phyloP scores from a whole-genome alignment of 2,797 vertebrate species.

The Pseudochirops cupreus region DNA sequence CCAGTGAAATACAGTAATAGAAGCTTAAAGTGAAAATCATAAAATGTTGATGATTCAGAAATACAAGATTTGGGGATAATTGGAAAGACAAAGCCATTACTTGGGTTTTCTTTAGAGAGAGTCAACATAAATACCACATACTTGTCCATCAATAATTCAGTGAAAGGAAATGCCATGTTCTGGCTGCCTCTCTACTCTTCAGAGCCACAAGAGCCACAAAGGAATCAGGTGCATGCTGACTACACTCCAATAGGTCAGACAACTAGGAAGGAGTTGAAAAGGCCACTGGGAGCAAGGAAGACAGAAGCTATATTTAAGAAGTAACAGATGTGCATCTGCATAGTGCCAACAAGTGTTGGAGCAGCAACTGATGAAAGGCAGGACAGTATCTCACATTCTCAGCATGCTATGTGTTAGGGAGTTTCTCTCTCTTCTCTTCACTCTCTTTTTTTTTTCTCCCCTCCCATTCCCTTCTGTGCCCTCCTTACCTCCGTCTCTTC shows the following conservation, averaged over 20 bases:
- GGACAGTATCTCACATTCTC: conserved; percentile 55
- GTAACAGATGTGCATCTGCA: conserved; percentile 60
- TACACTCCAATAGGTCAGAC: conserved; percentile 61
- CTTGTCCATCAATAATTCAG: conserved; percentile 38
- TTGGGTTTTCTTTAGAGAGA: conserved; percentile 65
- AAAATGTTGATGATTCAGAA: conserved; percentile 58
- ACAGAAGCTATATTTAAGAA: conserved; percentile 67
- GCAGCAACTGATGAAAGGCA: conserved; percentile 57
- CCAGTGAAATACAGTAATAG: conserved; percentile 65
- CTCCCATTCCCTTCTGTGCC: too few relatives aligned
- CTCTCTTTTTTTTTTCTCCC: not conserved
- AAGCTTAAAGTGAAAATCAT: conserved; percentile 61
- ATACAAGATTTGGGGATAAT: conserved; percentile 27
- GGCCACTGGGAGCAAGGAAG: conserved; percentile 66
- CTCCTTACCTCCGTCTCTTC: not conserved
- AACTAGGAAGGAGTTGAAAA: conserved; percentile 66
- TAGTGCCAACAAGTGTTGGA: conserved; percentile 51
- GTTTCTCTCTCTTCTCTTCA: not conserved
- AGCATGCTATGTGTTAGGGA: not conserved
- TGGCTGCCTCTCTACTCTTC: conserved; percentile 41
- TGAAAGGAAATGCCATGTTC: conserved; percentile 54
- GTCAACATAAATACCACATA: conserved; percentile 46
- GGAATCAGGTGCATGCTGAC: conserved; percentile 65
- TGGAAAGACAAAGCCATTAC: conserved; percentile 8
- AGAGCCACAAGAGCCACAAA: conserved; percentile 64